These are phyloP conservation scores for Budorcas taxicolor DNA, from an alignment of 2,113 vertebrate species.

Conservation along the genomic window DNA sequence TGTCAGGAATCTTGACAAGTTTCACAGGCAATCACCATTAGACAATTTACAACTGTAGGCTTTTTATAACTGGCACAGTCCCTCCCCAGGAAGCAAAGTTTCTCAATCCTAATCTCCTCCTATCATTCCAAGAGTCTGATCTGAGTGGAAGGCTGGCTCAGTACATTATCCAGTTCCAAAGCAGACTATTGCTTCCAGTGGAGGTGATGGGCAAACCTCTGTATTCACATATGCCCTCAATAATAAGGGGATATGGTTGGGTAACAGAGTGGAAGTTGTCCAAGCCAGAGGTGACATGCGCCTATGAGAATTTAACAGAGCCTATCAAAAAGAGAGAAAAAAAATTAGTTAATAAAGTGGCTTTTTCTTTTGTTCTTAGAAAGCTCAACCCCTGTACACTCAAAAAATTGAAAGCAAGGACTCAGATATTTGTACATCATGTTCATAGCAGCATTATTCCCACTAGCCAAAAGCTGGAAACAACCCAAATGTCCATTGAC, in stretches of 20 bases:
- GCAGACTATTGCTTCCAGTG: background rate
- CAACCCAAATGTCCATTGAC: background rate
- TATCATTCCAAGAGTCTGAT: background rate
- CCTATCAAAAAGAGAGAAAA: slow-evolving; percentile 1
- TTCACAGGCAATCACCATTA: slow-evolving; percentile 66
- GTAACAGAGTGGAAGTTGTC: background rate
- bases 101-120: slow-evolving; percentile 16
- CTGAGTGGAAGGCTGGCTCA: background rate
- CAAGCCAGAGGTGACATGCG: background rate
- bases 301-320: background rate
- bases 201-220: background rate
- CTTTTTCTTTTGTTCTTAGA: background rate
- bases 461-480: background rate
- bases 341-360: background rate
- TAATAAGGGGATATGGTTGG: background rate
- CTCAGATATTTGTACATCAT: background rate
- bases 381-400: background rate
- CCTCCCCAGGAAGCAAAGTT: slow-evolving; percentile 30
- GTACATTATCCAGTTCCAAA: background rate
- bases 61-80: slow-evolving; percentile 58
- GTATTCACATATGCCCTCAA: background rate
- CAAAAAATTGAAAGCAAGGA: background rate
- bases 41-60: slow-evolving; percentile 63
- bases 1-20: slow-evolving; percentile 65
- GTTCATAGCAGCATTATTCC: background rate